phyloP scores from a whole-genome alignment of 2,113 vertebrate genomes.

The Hoplias malabaricus region DNA sequence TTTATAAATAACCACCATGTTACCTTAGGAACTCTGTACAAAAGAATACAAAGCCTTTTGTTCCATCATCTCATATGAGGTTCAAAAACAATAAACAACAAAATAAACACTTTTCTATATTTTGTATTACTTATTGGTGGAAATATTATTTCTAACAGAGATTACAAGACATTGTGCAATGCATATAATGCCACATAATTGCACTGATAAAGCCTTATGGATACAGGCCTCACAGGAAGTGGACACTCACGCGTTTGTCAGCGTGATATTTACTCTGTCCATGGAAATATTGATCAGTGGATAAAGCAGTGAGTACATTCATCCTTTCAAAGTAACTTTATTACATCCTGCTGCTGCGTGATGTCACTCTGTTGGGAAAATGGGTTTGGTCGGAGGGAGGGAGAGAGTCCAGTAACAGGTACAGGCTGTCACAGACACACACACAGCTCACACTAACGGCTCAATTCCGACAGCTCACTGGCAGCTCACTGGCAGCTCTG shows the following conservation, averaged over 20 bases:
- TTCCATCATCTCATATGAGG: no score
- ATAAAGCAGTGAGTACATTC: not conserved
- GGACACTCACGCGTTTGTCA: not conserved
- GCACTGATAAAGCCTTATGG: no score
- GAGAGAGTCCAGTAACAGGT: conserved; percentile 6
- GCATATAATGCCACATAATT: no score
- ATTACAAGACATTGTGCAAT: no score
- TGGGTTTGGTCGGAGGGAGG: not conserved
- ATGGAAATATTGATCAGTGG: not conserved
- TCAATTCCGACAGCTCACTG: not conserved
- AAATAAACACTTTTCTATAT: no score
- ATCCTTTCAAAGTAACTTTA: not conserved
- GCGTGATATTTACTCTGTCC: not conserved
- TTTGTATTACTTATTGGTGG: no score
- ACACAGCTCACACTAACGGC: not conserved
- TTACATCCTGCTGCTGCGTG: not conserved
- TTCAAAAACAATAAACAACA: no score
- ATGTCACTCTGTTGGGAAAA: not conserved
- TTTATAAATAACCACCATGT: no score
- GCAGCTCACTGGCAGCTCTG: not conserved
- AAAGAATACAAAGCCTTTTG: no score
- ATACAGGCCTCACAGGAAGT: no score
- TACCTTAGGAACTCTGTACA: no score
- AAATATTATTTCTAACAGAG: no score
- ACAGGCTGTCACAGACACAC: not conserved